Percentiles rank a stretch among this genome's conserved stretches.
phyloP scores from a whole-genome alignment of 2,113 vertebrate species.

The Pteruthius melanotis region DNA sequence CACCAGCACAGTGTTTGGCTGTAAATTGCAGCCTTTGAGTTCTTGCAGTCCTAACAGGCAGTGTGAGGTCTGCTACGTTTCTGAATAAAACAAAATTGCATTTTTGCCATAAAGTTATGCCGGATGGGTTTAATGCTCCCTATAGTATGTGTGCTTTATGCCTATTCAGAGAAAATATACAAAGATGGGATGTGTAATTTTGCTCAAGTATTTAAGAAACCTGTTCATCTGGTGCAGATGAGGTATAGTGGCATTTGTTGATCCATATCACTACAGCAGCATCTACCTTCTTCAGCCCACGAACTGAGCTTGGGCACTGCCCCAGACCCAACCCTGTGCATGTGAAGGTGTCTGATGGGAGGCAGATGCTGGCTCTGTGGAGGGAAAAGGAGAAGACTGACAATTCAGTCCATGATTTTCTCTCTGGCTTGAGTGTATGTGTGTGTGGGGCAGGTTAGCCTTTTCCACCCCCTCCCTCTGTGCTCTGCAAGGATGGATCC shows the following conservation, averaged over 20 bases:
- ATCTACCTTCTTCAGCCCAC: neutral
- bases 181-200: neutral
- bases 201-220: neutral
- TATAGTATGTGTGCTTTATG: neutral
- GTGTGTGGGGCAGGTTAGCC: no score
- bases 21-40: neutral
- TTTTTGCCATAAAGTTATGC: neutral
- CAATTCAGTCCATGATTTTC: neutral
- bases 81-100: neutral
- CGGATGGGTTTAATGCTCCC: neutral
- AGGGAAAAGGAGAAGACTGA: neutral
- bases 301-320: neutral
- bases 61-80: neutral
- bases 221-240: neutral
- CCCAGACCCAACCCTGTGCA: neutral
- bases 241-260: neutral
- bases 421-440: neutral
- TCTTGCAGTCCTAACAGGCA: neutral
- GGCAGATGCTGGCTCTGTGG: neutral
- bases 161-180: neutral
- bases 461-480: neutral
- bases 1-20: neutral
- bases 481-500: neutral
- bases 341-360: neutral
- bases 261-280: neutral